Conservation (phyloP, 2,888 invertebrate genomes). For the Lochmaea crataegi region DNA sequence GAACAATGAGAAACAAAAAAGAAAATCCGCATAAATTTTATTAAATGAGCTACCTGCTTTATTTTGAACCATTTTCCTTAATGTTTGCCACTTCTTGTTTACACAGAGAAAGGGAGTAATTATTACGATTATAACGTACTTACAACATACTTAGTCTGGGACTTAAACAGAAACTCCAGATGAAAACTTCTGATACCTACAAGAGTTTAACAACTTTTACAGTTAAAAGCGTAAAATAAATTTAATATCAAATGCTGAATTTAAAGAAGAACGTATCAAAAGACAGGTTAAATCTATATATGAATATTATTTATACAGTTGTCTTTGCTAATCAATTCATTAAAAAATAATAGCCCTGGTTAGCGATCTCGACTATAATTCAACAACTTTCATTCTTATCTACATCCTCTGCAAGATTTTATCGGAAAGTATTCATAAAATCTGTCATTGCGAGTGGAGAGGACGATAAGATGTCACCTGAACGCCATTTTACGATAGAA, state of each 20-base stretch:
- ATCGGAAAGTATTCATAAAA: slow-evolving; percentile 52
- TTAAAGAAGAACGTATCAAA: not conserved
- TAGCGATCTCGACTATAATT: slow-evolving; percentile 5
- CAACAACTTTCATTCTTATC: slow-evolving; percentile 14
- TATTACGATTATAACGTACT: slow-evolving; percentile 16
- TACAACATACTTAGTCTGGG: slow-evolving; percentile 1
- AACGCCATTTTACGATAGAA: slow-evolving; percentile 56
- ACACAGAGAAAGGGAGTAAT: slow-evolving; percentile 11
- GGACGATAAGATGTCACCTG: slow-evolving; percentile 49
- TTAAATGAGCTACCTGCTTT: not conserved
- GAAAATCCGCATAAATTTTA: not conserved
- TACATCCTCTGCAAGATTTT: slow-evolving; percentile 23
- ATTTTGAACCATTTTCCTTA: not conserved
- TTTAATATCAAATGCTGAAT: not conserved
- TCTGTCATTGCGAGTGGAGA: slow-evolving; percentile 53
- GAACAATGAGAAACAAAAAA: not conserved
- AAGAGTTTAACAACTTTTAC: slow-evolving; percentile 8
- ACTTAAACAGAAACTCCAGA: slow-evolving; percentile 1
- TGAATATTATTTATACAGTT: no score
- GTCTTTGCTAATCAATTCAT: not conserved
- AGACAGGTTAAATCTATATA: no score
- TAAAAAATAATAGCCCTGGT: not conserved
- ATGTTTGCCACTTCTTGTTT: slow-evolving; percentile 6
- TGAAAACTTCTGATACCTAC: slow-evolving; percentile 6
- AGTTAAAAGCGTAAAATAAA: not conserved